phyloP scores from a whole-genome alignment of 2,797 vertebrate genomes.

The Crossoptilon crossoptilon region DNA sequence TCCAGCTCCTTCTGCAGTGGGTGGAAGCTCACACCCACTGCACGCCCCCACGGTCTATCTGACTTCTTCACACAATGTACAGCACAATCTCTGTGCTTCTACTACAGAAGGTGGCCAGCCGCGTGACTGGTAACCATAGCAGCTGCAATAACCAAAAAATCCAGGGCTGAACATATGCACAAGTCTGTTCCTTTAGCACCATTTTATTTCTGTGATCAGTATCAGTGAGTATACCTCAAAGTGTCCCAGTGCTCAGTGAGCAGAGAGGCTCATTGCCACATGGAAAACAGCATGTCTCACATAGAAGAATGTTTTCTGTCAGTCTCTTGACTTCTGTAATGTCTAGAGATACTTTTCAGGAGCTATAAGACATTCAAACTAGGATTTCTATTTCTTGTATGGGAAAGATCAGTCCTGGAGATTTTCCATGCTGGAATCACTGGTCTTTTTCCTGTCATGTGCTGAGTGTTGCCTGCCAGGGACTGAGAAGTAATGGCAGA shows the following conservation, averaged over 20 bases:
- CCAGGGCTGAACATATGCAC: conserved; percentile 32
- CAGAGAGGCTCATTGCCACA: neutral
- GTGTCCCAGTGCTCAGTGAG: neutral
- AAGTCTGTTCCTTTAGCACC: conserved; percentile 38
- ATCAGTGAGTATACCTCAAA: neutral
- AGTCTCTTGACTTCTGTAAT: conserved; percentile 4
- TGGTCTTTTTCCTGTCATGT: conserved; percentile 48
- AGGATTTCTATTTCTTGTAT: conserved; percentile 10
- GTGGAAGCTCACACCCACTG: conserved; percentile 54
- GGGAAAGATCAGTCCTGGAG: conserved; percentile 49
- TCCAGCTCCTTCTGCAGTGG: conserved; percentile 28
- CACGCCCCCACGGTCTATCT: conserved; percentile 49
- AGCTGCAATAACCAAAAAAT: conserved; percentile 61
- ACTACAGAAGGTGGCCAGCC: conserved; percentile 62
- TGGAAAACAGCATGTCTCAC: neutral
- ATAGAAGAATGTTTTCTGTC: conserved; percentile 2
- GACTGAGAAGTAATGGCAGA: neutral
- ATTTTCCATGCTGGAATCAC: conserved; percentile 39
- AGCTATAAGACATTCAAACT: conserved; percentile 16
- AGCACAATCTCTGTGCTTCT: conserved; percentile 41
- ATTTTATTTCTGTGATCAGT: conserved; percentile 14
- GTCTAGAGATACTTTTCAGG: conserved; percentile 39
- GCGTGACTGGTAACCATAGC: conserved; percentile 76
- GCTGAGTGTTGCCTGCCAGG: conserved; percentile 35
- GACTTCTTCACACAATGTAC: conserved; percentile 48